Conservation (phyloP, 1,140 invertebrate species). For the Pentalonia nigronervosa region DNA sequence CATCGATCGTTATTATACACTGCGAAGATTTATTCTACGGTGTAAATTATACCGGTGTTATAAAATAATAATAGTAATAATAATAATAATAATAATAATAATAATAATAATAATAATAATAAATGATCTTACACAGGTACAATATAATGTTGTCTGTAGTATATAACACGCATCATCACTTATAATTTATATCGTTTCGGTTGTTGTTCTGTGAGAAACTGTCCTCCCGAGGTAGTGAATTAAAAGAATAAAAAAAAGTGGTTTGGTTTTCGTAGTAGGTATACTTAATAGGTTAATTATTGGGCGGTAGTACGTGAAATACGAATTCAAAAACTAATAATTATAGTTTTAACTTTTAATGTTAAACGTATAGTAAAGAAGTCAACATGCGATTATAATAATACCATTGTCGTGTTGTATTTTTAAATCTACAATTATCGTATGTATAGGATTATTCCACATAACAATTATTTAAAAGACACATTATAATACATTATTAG, state of each 20-base stretch:
- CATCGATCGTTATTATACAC: not conserved
- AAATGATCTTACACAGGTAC: not conserved
- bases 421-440: not conserved
- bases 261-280: not conserved
- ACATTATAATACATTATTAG: not conserved
- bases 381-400: not conserved
- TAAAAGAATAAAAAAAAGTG: not conserved
- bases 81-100: conserved; percentile 10
- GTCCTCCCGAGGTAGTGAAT: not conserved
- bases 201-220: not conserved
- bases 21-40: not conserved
- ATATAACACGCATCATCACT: not conserved
- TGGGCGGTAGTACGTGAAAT: not conserved
- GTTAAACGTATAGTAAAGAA: not conserved
- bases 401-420: not conserved
- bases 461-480: not conserved
- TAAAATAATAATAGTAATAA: conserved; percentile 10
- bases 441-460: not conserved
- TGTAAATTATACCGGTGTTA: not conserved
- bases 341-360: not conserved
- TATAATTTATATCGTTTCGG: conserved; percentile 8
- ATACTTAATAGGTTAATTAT: not conserved
- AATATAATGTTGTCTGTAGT: not conserved
- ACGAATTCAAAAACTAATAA: not conserved
- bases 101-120: conserved; percentile 11